phyloP scores from a whole-genome alignment of 1,140 invertebrate species.

The Chrysomallon squamiferum region DNA sequence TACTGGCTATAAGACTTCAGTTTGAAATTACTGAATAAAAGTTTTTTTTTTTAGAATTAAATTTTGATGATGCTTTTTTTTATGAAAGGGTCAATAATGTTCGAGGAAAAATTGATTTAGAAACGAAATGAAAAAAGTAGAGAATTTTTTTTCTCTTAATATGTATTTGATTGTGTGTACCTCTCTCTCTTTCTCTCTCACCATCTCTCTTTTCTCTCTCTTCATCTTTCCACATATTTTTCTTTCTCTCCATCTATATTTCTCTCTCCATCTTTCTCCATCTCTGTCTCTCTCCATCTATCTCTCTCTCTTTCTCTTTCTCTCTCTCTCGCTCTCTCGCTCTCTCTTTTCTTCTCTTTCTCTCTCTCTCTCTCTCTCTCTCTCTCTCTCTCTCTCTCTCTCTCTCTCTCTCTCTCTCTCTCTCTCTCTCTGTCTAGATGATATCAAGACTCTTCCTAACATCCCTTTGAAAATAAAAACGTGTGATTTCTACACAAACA shows the following conservation, averaged over 20 bases:
- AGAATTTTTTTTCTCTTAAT: no score
- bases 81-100: no score
- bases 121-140: no score
- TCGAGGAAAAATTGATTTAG: no score
- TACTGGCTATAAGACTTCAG: no score
- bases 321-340: background rate
- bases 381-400: background rate
- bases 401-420: background rate
- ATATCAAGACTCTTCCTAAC: background rate
- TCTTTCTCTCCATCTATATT: background rate
- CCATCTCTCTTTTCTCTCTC: no score
- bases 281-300: background rate
- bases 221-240: no score
- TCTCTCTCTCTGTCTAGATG: background rate
- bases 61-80: no score
- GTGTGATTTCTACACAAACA: background rate
- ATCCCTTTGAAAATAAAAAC: background rate
- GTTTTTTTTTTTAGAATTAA: no score
- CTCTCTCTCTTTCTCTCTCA: no score
- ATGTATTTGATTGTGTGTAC: no score
- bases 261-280: slow-evolving; percentile 1
- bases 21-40: no score
- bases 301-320: background rate
- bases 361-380: background rate
- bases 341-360: background rate